These are phyloP conservation scores for Liparis tanakae DNA, from an alignment of 2,797 vertebrate species.

Conservation along the genomic window DNA sequence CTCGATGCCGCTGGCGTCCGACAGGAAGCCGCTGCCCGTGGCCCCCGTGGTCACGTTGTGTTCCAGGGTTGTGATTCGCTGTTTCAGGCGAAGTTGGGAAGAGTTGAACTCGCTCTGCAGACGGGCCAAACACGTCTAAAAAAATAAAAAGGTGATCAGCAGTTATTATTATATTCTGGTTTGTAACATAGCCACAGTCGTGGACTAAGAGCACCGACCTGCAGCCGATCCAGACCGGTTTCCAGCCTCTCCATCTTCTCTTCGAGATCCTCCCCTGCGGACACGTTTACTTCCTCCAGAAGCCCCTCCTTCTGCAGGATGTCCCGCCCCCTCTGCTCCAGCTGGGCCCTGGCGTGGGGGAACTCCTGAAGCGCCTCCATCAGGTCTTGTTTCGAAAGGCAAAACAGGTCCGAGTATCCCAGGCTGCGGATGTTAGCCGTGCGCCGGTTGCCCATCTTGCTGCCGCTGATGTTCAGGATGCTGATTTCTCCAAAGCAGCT, in stretches of 20 bases:
- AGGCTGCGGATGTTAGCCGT: conserved; percentile 95
- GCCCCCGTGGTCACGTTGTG: conserved; percentile 34
- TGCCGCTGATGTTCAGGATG: conserved; percentile 95
- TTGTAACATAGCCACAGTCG: too few relatives aligned
- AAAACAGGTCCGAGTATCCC: conserved; percentile 97
- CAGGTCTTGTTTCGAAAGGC: conserved; percentile 94
- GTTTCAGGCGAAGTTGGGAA: conserved; percentile 91
- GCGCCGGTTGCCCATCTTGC: conserved; percentile 95
- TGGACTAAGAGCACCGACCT: conserved; percentile 56
- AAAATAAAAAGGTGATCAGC: conserved; percentile 9
- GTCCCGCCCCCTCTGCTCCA: conserved; percentile 93
- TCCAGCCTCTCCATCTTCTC: conserved; percentile 90
- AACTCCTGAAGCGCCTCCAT: conserved; percentile 95
- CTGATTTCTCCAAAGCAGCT: conserved; percentile 98
- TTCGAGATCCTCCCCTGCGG: conserved; percentile 80
- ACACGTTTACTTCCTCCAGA: conserved; percentile 87
- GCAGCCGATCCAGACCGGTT: conserved; percentile 86
- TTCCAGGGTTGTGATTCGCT: conserved; percentile 88
- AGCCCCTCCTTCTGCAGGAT: conserved; percentile 93
- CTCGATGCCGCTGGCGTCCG: conserved; percentile 69
- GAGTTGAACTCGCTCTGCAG: conserved; percentile 88
- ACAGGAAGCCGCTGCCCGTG: conserved; percentile 75
- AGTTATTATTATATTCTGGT: neutral
- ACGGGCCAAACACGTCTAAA: conserved; percentile 83
- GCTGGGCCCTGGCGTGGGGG: conserved; percentile 91